A percentile compares a stretch with the other conserved stretches of the same genome.
These are phyloP conservation scores for Drosophila pachea DNA, from an alignment of 1,140 invertebrate species.

Conservation along the genomic window DNA sequence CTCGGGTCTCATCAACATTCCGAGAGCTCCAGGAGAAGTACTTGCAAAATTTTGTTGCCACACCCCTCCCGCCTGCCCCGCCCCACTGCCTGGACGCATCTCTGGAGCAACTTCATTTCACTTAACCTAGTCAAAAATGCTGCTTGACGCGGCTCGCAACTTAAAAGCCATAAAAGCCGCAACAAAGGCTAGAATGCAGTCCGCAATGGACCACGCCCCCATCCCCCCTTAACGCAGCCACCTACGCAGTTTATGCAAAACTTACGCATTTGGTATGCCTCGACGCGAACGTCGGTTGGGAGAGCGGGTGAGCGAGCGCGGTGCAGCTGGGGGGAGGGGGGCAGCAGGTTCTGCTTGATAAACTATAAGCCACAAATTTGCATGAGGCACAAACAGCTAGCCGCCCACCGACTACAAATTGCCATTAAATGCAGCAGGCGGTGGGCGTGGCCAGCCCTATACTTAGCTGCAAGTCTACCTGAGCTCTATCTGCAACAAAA, in stretches of 20 bases:
- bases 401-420: conserved; percentile 68
- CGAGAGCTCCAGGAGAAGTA: neutral
- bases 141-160: conserved; percentile 48
- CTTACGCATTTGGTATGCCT: conserved; percentile 65
- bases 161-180: conserved; percentile 53
- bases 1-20: conserved; percentile 3
- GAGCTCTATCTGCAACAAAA: conserved; percentile 58
- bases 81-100: no score
- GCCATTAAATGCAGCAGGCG: conserved; percentile 66
- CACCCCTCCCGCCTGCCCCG: neutral
- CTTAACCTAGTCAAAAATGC: conserved; percentile 38
- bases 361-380: conserved; percentile 76
- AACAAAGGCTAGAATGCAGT: conserved; percentile 48
- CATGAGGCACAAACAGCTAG: conserved; percentile 47
- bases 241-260: conserved; percentile 66
- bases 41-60: conserved; percentile 9
- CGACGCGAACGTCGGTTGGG: neutral
- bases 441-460: conserved; percentile 17
- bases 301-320: no score
- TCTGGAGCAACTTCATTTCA: conserved; percentile 33
- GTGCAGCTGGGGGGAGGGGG: conserved; percentile 1
- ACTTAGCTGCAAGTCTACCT: conserved; percentile 35
- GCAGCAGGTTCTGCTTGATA: conserved; percentile 58
- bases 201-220: neutral
- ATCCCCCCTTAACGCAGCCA: conserved; percentile 12